Conservation (phyloP, 2,113 vertebrate species). For the Macroglossus sobrinus region DNA sequence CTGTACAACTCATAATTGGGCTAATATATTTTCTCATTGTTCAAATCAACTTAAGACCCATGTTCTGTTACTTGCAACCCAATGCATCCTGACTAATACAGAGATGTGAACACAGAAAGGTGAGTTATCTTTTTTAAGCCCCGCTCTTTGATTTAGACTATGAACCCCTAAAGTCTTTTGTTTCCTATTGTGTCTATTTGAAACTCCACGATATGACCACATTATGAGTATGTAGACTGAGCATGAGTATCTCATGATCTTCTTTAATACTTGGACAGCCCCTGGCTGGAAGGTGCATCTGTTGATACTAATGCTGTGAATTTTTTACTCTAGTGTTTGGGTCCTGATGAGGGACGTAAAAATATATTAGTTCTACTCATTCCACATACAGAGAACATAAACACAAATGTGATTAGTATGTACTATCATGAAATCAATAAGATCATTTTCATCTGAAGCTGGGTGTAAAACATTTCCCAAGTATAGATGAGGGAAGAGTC, state of each 20-base stretch:
- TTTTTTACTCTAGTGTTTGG: not conserved
- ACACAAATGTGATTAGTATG: not conserved
- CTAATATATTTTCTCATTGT: not conserved
- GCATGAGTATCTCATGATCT: not conserved
- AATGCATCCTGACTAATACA: not conserved
- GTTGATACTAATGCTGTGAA: not conserved
- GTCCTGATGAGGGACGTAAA: not conserved
- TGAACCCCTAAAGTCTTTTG: not conserved
- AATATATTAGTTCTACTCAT: not conserved
- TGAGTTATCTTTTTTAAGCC: not conserved
- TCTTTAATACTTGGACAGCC: not conserved
- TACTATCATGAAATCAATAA: not conserved
- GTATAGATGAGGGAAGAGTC: not conserved
- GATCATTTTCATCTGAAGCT: not conserved
- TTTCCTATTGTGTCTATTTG: conserved; percentile 5
- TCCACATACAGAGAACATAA: not conserved
- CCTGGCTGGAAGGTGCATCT: not conserved
- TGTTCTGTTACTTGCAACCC: not conserved
- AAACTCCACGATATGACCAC: not conserved
- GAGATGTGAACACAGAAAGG: not conserved
- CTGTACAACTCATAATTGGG: not conserved
- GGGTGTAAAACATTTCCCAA: not conserved
- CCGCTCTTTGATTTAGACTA: not conserved
- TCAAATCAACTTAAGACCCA: not conserved
- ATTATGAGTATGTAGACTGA: not conserved